phyloP scores from a whole-genome alignment of 1,140 invertebrate species.

The Pogonognathellus flavescens region DNA sequence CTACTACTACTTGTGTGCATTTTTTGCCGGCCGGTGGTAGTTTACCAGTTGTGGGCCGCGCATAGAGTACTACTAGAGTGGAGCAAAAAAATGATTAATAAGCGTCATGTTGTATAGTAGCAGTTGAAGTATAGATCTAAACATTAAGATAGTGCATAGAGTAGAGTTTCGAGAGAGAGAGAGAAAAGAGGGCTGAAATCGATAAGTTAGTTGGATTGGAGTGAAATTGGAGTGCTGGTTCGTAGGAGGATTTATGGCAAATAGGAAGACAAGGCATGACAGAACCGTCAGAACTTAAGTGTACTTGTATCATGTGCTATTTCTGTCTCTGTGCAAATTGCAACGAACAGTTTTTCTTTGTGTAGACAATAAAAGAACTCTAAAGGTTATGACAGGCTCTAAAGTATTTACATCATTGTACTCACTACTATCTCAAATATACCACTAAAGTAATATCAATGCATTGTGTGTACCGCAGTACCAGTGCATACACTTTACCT shows the following conservation, averaged over 20 bases:
- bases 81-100: conserved; percentile 25
- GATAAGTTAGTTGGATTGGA: neutral
- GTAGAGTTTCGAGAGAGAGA: neutral
- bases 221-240: conserved; percentile 8
- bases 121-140: no score
- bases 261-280: conserved; percentile 38
- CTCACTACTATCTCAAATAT: neutral
- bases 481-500: no score
- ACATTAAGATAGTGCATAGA: neutral
- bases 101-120: neutral
- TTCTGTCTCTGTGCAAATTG: no score
- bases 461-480: no score
- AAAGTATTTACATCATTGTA: no score
- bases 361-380: no score
- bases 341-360: no score
- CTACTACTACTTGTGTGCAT: no score
- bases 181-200: neutral
- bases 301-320: neutral
- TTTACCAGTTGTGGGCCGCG: no score
- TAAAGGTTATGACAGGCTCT: no score
- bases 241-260: conserved; percentile 44
- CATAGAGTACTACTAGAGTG: no score
- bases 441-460: no score
- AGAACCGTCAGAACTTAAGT: conserved; percentile 28
- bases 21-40: conserved; percentile 28